Evolutionary conservation across 2,113 vertebrate genomes (phyloP).

Genomic region (Megaptera novaeangliae): DNA sequence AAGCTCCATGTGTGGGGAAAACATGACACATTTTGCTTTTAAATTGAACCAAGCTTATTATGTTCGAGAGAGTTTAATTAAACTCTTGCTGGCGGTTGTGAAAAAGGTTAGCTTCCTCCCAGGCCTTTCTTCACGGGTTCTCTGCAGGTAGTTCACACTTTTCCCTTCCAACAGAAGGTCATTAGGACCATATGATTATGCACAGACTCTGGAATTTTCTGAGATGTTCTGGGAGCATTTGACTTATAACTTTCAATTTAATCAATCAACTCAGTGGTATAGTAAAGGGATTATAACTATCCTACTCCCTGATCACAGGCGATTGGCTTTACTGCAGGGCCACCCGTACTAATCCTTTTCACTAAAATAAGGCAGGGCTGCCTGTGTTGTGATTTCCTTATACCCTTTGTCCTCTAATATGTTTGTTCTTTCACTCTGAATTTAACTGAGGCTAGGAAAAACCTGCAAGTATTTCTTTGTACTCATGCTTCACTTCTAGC

Average conservation of each 20-base stretch:
- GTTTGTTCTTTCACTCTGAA: constrained; percentile 39
- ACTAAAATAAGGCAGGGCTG: constrained; percentile 28
- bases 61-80: constrained; percentile 52
- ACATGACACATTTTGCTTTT: constrained; percentile 11
- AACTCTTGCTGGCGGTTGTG: constrained; percentile 48
- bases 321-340: neutral
- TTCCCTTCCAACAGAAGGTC: constrained; percentile 11
- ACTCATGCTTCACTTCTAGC: constrained; percentile 47
- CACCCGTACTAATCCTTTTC: constrained; percentile 7
- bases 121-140: constrained; percentile 26
- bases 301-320: neutral
- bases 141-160: neutral
- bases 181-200: constrained; percentile 46
- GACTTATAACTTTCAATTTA: constrained; percentile 57
- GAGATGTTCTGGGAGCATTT: constrained; percentile 35
- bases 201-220: constrained; percentile 26
- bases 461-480: constrained; percentile 26
- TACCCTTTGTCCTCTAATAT: neutral
- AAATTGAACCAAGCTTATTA: constrained; percentile 52
- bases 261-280: constrained; percentile 56
- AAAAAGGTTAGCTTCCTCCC: constrained; percentile 22
- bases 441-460: constrained; percentile 27
- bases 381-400: constrained; percentile 1
- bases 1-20: constrained; percentile 4
- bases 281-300: constrained; percentile 50